Evolutionary conservation across 1,140 invertebrate species (phyloP), one percentile per base, ranked within the genome.

Genomic region (Cataglyphis hispanica): DNA sequence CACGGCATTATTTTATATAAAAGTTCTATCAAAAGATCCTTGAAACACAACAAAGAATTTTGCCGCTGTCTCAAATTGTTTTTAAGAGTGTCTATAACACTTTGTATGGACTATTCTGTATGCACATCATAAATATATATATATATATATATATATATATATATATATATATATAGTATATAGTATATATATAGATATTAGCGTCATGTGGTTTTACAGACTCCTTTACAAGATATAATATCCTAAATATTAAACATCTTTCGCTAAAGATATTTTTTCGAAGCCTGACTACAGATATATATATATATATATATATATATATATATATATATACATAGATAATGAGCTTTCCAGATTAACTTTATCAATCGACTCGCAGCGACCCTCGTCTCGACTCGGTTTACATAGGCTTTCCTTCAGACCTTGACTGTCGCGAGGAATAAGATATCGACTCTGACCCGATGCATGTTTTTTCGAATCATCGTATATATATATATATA

Each of bases 281-380:
- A 83, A 83, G 67, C 78, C 67, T 46, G 40, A 46, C 78, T 61
- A 34, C 63, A 40, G 10, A 56, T 69, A 22, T 53, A 72, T 50
- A 1, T n/a, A 31, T 31, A 31, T 31, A 31, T 3, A 31, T 0
- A 31, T 31, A 31, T 3, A 31, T 11, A 43, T n/a, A n/a, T n/a
- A n/a, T n/a, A 31, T 31, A 31, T 31, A 31, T 3, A 31, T 0
- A 31, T 31, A 31, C 1, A 31, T 11, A 43, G 8, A 43, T 77
- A 77, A 83, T 46, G 67, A 83, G 78, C 67, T 83, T 83, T 74
- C 13, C 67, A 74, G 78, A 72, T 83, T 83, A 83, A 43, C 37
- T 11, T 61, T 40, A 61, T 53, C 66, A 60, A 40, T 81, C 11
- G 78, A 4, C 53, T 83, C 53, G 25, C 31, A 37, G 6, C 37